Percentiles rank a stretch among this genome's conserved stretches.
phyloP scores from a whole-genome alignment of 2,888 invertebrate genomes.

The Drosophila cognata region DNA sequence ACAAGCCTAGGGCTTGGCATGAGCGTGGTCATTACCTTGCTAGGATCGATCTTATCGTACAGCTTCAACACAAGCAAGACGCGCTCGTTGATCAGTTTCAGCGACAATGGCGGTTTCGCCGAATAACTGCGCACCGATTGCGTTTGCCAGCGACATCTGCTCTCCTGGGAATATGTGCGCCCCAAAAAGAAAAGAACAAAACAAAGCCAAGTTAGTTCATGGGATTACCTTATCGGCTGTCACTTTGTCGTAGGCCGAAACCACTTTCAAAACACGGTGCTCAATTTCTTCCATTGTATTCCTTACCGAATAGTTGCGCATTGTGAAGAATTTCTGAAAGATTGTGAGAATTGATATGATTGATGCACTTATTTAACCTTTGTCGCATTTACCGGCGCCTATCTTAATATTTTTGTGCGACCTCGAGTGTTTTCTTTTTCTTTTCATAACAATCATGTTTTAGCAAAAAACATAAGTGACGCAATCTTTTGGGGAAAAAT shows the following conservation, averaged over 20 bases:
- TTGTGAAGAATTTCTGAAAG: slow-evolving; percentile 54
- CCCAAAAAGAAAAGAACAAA: slow-evolving; percentile 77
- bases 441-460: slow-evolving; percentile 21
- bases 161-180: slow-evolving; percentile 75
- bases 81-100: slow-evolving; percentile 94
- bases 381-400: slow-evolving; percentile 2
- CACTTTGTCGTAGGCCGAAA: slow-evolving; percentile 95
- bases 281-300: slow-evolving; percentile 89
- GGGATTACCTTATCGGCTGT: slow-evolving; percentile 91
- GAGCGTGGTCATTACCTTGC: slow-evolving; percentile 90
- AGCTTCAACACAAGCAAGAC: slow-evolving; percentile 97
- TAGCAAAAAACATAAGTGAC: slow-evolving; percentile 17
- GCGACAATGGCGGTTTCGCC: slow-evolving; percentile 90
- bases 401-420: not conserved
- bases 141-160: slow-evolving; percentile 86
- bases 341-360: slow-evolving; percentile 7
- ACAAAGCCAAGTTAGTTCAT: slow-evolving; percentile 50
- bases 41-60: slow-evolving; percentile 98
- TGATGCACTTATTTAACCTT: slow-evolving; percentile 13
- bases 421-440: not conserved
- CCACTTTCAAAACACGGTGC: slow-evolving; percentile 94
- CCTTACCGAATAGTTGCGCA: slow-evolving; percentile 84
- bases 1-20: slow-evolving; percentile 16
- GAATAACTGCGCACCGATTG: slow-evolving; percentile 90
- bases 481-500: slow-evolving; percentile 27